Base-by-base conservation (phyloP, 1,140 invertebrate genomes). In the Teleopsis dalmanni region DNA sequence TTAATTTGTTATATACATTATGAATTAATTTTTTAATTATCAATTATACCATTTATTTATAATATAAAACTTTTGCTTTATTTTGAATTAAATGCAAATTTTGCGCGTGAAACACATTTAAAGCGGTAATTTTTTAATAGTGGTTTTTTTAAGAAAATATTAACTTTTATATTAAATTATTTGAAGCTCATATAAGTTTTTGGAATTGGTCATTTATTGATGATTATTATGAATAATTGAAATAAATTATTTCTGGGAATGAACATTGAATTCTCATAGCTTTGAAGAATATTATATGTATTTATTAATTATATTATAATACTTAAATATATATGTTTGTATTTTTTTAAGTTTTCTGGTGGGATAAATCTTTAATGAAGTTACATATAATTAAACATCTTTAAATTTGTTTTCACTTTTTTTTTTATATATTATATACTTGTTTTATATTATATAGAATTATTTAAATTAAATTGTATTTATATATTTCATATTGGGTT, bases 51-150 rank as follows among this genome's bases (percentile, higher is more conserved):
- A n/a, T n/a, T n/a, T n/a, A n/a, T n/a, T n/a, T n/a, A n/a, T n/a
- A n/a, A n/a, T n/a, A n/a, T n/a, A n/a, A n/a, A n/a, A n/a, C n/a
- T 14, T 42, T 40, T 43, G 41, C 42, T 45, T 48, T 59, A 55
- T 49, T 48, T 27, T 16, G 13, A 7, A 14, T 47, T 64, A 62
- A 64, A 64, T 64, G 62, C 62, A 54, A 47, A 48, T 53, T 50
- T 57, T 57, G 51, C 53, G 47, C 47, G 51, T 57, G 54, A 57
- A 59, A 59, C 51, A 59, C 57, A 59, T 57, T 55, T 43, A 58
- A 64, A 64, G 58, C 57, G 53, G 62, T 55, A 65, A 59, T 47
- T 55, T 61, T 58, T 60, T 53, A 63, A 40, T 63, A 62, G n/a
- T n/a, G n/a, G n/a, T n/a, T n/a, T n/a, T n/a, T n/a, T n/a, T n/a